A percentile compares a stretch with the other conserved stretches of the same genome.
Conservation (phyloP, 2,888 invertebrate genomes). For the Tridacna gigas region DNA sequence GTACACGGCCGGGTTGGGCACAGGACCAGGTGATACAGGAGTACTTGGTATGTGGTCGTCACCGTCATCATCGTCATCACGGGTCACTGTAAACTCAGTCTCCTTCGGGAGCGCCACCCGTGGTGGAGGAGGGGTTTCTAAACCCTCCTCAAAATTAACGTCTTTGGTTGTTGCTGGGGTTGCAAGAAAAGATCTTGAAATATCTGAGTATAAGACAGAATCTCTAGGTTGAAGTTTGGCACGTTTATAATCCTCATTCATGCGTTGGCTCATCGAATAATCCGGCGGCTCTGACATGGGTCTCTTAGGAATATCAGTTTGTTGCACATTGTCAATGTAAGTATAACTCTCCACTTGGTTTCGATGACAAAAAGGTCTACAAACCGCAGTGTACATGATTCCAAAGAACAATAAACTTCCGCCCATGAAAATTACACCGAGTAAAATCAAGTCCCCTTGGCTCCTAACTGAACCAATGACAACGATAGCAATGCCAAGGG, state of each 20-base stretch:
- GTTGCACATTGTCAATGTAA: conserved; percentile 2
- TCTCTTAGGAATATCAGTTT: neutral
- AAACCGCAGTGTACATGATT: conserved; percentile 34
- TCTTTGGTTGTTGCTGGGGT: conserved; percentile 48
- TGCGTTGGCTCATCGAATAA: neutral
- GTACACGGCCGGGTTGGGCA: conserved; percentile 6
- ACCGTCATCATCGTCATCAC: neutral
- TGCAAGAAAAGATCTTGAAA: conserved; percentile 39
- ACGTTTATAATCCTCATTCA: neutral
- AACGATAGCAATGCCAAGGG: conserved; percentile 26
- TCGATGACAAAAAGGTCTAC: conserved; percentile 38
- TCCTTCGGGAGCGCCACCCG: conserved; percentile 11
- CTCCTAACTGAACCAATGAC: conserved; percentile 18
- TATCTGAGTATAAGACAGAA: conserved; percentile 27
- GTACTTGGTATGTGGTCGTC: neutral
- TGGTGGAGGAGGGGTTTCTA: conserved; percentile 21
- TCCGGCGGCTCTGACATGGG: neutral
- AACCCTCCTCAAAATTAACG: conserved; percentile 31
- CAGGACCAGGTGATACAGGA: neutral
- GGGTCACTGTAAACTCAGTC: neutral
- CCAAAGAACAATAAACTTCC: conserved; percentile 47
- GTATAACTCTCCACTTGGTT: conserved; percentile 29
- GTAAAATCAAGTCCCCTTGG: conserved; percentile 40
- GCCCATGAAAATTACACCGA: conserved; percentile 36
- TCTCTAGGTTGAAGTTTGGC: conserved; percentile 17